Percentiles rank a stretch among this genome's conserved stretches.
phyloP scores from a whole-genome alignment of 1,140 invertebrate genomes.

The Carcinoscorpius rotundicauda region DNA sequence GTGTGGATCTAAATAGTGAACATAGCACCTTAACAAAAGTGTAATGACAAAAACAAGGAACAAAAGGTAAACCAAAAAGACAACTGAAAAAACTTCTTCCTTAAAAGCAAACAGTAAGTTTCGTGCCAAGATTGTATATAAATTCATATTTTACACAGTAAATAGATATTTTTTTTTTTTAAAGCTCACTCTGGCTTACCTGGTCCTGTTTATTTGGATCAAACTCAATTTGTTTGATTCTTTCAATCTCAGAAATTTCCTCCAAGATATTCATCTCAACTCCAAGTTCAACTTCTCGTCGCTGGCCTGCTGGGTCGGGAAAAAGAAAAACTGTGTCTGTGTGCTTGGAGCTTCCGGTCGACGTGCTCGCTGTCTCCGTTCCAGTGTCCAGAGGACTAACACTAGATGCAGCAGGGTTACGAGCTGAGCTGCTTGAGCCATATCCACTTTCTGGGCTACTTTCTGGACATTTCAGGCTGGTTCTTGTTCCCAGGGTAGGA shows the following conservation, averaged over 20 bases:
- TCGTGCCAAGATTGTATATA: too few species aligned
- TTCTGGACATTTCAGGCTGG: slow-evolving; percentile 17
- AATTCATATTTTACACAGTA: too few species aligned
- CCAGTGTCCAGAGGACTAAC: slow-evolving; percentile 7
- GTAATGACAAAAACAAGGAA: too few species aligned
- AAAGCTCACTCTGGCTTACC: background rate
- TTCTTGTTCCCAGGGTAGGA: too few species aligned
- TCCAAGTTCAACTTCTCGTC: slow-evolving; percentile 8
- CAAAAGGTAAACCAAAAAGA: too few species aligned
- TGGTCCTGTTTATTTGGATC: slow-evolving; percentile 18
- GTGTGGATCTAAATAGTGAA: too few species aligned
- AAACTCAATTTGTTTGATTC: slow-evolving; percentile 18
- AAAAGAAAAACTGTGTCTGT: slow-evolving; percentile 17
- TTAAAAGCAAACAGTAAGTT: too few species aligned
- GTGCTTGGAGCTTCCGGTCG: slow-evolving; percentile 2
- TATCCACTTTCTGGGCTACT: slow-evolving; percentile 19
- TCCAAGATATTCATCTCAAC: slow-evolving; percentile 7
- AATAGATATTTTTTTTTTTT: too few species aligned
- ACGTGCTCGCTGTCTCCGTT: background rate
- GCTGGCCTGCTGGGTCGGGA: background rate
- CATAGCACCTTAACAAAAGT: too few species aligned
- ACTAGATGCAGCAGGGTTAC: slow-evolving; percentile 4
- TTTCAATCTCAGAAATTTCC: slow-evolving; percentile 20
- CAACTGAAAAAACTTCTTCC: too few species aligned
- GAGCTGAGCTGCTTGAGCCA: slow-evolving; percentile 16